Percentiles rank a stretch among this genome's conserved stretches.
These are phyloP conservation scores for Invenusta paracnida DNA, from an alignment of 2,888 invertebrate species.

Conservation along the genomic window DNA sequence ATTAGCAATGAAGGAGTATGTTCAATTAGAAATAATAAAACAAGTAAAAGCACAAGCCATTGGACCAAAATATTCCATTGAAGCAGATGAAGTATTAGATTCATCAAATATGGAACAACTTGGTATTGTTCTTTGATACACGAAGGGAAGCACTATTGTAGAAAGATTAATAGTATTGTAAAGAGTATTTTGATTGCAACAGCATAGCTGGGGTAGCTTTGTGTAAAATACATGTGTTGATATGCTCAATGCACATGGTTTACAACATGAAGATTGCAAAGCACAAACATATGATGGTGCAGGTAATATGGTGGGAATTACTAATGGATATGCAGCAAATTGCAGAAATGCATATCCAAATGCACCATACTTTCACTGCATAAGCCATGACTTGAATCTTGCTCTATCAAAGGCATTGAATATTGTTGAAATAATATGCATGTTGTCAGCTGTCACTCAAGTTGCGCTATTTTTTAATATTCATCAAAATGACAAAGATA, in stretches of 20 bases:
- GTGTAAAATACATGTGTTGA: neutral
- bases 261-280: conserved; percentile 14
- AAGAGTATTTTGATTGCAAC: too few relatives aligned
- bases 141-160: too few relatives aligned
- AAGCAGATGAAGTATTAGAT: too few relatives aligned
- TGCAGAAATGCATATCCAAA: neutral
- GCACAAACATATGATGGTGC: neutral
- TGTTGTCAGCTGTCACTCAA: neutral
- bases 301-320: neutral
- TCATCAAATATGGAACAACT: too few relatives aligned
- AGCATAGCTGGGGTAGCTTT: neutral
- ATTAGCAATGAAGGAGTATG: too few relatives aligned
- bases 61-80: too few relatives aligned
- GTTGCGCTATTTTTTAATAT: neutral
- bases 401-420: conserved; percentile 11
- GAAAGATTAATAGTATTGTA: too few relatives aligned
- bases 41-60: too few relatives aligned
- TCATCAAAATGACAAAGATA: neutral
- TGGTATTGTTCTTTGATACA: too few relatives aligned
- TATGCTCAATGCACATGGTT: neutral
- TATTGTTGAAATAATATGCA: neutral
- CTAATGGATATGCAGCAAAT: conserved; percentile 14
- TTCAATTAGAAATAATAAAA: too few relatives aligned
- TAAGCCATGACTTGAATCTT: conserved; percentile 4
- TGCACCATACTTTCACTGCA: conserved; percentile 18